Conservation (phyloP, 2,888 invertebrate species). For the Polymixis lichenea region DNA sequence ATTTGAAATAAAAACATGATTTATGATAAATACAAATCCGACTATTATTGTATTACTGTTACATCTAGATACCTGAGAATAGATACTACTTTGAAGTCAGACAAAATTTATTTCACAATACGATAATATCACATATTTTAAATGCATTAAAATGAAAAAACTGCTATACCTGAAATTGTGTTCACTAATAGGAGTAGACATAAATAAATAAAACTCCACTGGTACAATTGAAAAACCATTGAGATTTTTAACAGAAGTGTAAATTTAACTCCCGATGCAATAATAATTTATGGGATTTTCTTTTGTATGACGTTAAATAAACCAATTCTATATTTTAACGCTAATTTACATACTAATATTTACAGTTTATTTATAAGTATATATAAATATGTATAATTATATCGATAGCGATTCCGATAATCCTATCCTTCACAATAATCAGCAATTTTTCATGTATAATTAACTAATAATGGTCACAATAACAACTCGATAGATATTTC, state of each 20-base stretch:
- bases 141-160: slow-evolving; percentile 88
- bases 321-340: slow-evolving; percentile 90
- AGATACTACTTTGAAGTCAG: slow-evolving; percentile 89
- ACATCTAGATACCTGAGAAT: slow-evolving; percentile 82
- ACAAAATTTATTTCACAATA: slow-evolving; percentile 89
- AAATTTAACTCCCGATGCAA: slow-evolving; percentile 88
- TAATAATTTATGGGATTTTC: slow-evolving; percentile 90
- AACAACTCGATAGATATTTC: slow-evolving; percentile 90
- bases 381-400: slow-evolving; percentile 91
- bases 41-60: slow-evolving; percentile 79
- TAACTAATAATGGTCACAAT: slow-evolving; percentile 90
- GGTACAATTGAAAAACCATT: slow-evolving; percentile 90
- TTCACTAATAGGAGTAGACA: slow-evolving; percentile 83
- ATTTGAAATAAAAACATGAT: slow-evolving; percentile 72
- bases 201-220: slow-evolving; percentile 89
- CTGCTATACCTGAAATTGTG: slow-evolving; percentile 78
- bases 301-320: slow-evolving; percentile 90
- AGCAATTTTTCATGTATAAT: slow-evolving; percentile 88
- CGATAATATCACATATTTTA: slow-evolving; percentile 91
- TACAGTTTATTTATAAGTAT: slow-evolving; percentile 90
- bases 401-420: slow-evolving; percentile 88
- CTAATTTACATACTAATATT: slow-evolving; percentile 90
- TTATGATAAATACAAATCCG: slow-evolving; percentile 78
- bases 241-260: slow-evolving; percentile 90
- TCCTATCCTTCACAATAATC: slow-evolving; percentile 87